Evolutionary conservation across 2,113 vertebrate species (phyloP), one percentile per base, ranked within the genome.

Genomic region (Procavia capensis): DNA sequence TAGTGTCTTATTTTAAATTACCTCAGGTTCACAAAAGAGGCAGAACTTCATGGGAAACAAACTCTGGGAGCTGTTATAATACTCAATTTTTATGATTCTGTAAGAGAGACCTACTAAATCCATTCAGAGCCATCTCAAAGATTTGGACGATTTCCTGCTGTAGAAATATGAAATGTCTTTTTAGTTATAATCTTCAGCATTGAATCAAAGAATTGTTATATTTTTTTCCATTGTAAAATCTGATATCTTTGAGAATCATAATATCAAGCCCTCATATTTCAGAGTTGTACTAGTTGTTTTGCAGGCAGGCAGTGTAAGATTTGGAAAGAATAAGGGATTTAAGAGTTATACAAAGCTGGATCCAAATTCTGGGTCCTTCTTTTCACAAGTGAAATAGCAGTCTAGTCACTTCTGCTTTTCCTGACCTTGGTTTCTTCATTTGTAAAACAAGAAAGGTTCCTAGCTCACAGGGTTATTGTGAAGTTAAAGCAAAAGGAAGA

Each of bases 1-100:
- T 86, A 57, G 16, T 50, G 27, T 76, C 34, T 63, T 92, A 81
- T 91, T 95, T 85, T 59, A 43, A 93, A 75, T 75, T 64, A 47
- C 6, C 25, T 13, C n/a, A 66, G 1, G 2, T 88, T 78, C 6
- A 88, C 13, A 61, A 89, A 39, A 78, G 50, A 88, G 31, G 9
- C 45, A 82, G 45, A 74, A 66, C 20, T 61, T 34, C 24, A 54
- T 66, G 6, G 7, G 54, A 85, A 63, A 68, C 74, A 79, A 61
- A 78, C 91, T 80, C 57, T 47, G 24, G 34, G 25, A 41, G 2
- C 34, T 24, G 1, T 66, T 86, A 79, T 70, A 50, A 50, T 75
- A 79, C 41, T 93, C 87, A 9, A n/a, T 64, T 76, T 76, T 93
- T 81, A 64, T 59, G 36, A 47, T 80, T 75, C 25, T 79, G 5